Evolutionary conservation across 1,140 invertebrate genomes (phyloP), one percentile per base, ranked within the genome.

Genomic region (Philopotamus ludificatus): DNA sequence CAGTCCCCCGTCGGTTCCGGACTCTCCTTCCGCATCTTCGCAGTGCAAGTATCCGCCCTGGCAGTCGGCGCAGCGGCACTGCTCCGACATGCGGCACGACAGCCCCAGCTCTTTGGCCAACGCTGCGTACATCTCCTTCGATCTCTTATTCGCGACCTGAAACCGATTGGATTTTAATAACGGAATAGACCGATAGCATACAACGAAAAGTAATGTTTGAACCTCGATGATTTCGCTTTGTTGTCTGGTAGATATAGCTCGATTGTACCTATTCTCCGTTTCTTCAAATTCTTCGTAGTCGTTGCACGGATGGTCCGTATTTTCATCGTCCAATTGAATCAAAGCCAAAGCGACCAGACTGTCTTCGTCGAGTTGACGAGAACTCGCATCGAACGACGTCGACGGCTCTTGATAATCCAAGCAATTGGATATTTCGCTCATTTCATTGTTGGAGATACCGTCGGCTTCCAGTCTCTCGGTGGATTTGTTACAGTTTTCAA

Each of bases 1-100:
- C 9, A 69, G 51, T 2, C 67, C 67, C 3, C 67, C 67, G 58
- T 69, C 67, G 0, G 63, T 65, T 10, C 39, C 50, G 1, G 64
- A 18, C 34, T 65, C 67, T 3, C 49, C 60, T 7, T 47, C 57
- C 2, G 8, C 42, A 25, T 64, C 62, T 1, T 55, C 66, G 53
- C 67, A 69, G n/a, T 57, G 53, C 51, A 69, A 45, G 45, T 69
- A 69, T 9, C 67, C 67, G 15, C 67, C 67, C 51, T 70, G 67
- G 34, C 67, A 70, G 54, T 70, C 67, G 12, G 58, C 57, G 22
- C 67, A 70, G 23, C 67, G 41, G 25, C 67, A 70, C 60, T 70
- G 67, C 42, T 66, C 67, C 3, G 63, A 66, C 67, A 70, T 70
- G 26, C 64, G 63, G n/a, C 67, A 70, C 34, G 44, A 22, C 0